A percentile compares a stretch with the other conserved stretches of the same genome.
Conservation (phyloP, 2,888 invertebrate species). For the Acrobasis suavella region DNA sequence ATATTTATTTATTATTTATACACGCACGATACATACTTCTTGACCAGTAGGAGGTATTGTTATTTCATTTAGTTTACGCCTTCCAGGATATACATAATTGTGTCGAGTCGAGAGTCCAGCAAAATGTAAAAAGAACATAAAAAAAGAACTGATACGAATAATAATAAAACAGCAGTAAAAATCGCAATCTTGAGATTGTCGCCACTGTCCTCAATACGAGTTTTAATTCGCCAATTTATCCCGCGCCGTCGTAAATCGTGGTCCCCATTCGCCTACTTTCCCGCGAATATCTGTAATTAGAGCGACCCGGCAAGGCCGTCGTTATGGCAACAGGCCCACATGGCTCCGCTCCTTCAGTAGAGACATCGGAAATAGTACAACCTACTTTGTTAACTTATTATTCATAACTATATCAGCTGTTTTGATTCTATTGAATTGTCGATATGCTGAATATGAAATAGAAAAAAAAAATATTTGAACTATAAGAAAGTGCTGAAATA, state of each 20-base stretch:
- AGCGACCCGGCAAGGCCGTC: constrained; percentile 11
- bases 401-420: neutral
- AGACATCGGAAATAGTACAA: neutral
- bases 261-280: constrained; percentile 19
- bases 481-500: no score
- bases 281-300: constrained; percentile 9
- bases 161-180: neutral
- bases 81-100: no score
- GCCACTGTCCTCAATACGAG: constrained; percentile 15
- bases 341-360: neutral
- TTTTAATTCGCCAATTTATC: constrained; percentile 24
- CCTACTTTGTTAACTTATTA: constrained; percentile 1
- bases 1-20: no score
- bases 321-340: neutral
- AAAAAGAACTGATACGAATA: neutral
- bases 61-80: no score
- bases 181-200: neutral
- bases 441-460: no score
- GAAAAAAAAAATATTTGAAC: no score
- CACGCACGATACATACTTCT: no score
- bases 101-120: neutral
- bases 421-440: neutral
- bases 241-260: constrained; percentile 4
- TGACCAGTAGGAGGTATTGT: no score
- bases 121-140: neutral